Conservation (phyloP, 2,797 vertebrate genomes). For the Toxotes lorentzi region DNA sequence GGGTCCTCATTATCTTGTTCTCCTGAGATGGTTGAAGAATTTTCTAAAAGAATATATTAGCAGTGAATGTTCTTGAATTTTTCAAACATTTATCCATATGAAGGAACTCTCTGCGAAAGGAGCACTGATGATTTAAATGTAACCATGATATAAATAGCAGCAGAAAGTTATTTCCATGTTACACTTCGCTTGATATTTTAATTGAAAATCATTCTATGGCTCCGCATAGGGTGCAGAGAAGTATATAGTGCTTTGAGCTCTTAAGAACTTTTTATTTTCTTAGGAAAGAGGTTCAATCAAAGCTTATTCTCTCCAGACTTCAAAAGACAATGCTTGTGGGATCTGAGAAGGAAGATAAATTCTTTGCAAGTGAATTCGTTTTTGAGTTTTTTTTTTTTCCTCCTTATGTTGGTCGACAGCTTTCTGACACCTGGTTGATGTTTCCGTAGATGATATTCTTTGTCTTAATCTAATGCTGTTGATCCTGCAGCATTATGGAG, state of each 20-base stretch:
- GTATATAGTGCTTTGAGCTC: neutral
- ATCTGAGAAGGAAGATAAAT: conserved; percentile 14
- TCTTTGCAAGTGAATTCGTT: conserved; percentile 34
- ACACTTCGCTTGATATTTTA: conserved; percentile 9
- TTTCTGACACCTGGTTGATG: conserved; percentile 7
- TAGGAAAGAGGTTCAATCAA: conserved; percentile 29
- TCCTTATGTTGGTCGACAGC: conserved; percentile 11
- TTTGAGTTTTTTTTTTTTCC: conserved; percentile 25
- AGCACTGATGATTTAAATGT: conserved; percentile 36
- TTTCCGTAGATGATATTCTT: conserved; percentile 29
- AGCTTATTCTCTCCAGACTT: conserved; percentile 40
- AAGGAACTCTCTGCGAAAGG: conserved; percentile 2
- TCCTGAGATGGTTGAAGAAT: conserved; percentile 45
- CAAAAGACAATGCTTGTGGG: conserved; percentile 37
- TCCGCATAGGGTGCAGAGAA: neutral
- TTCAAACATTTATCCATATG: conserved; percentile 35
- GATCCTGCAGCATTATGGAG: conserved; percentile 19
- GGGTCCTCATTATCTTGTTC: conserved; percentile 38
- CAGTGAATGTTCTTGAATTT: conserved; percentile 7
- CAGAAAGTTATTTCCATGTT: neutral
- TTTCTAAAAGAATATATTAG: conserved; percentile 45
- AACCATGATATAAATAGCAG: conserved; percentile 22
- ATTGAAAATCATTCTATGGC: neutral
- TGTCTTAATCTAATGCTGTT: conserved; percentile 7
- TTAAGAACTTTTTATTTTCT: conserved; percentile 29